Evolutionary conservation across 1,140 invertebrate species (phyloP).

Genomic region (Drosophila pachea): DNA sequence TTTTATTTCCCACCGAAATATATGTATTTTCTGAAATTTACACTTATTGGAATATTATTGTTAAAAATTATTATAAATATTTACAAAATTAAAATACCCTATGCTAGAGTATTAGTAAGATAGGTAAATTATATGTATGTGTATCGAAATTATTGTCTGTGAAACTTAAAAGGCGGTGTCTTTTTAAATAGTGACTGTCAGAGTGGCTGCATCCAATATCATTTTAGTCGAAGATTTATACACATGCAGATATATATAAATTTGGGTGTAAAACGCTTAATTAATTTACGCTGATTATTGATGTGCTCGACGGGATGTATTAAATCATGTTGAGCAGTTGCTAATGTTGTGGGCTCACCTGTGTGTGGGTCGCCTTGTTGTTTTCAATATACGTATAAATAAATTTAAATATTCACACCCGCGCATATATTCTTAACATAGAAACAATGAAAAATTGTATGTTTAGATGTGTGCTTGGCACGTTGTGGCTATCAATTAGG

Average conservation of each 20-base stretch:
- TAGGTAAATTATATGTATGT: conserved; percentile 3
- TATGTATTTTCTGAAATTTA: too few relatives aligned
- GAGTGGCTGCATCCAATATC: not conserved
- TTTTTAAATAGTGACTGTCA: conserved; percentile 18
- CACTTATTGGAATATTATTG: too few relatives aligned
- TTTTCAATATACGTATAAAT: conserved; percentile 17
- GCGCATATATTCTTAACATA: conserved; percentile 22
- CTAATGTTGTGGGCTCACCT: conserved; percentile 37
- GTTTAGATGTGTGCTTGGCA: conserved; percentile 37
- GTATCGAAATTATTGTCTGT: conserved; percentile 34
- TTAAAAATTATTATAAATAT: not conserved
- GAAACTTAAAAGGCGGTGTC: conserved; percentile 46
- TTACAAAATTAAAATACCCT: not conserved
- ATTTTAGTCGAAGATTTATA: not conserved
- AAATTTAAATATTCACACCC: not conserved
- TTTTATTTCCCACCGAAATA: too few relatives aligned
- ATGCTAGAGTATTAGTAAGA: conserved; percentile 8
- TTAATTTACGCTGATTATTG: conserved; percentile 61
- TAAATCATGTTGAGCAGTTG: conserved; percentile 46
- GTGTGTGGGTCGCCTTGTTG: conserved; percentile 19
- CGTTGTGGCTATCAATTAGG: conserved; percentile 59
- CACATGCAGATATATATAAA: conserved; percentile 1
- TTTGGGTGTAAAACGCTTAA: conserved; percentile 41
- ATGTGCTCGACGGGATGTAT: conserved; percentile 53
- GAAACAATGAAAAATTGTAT: conserved; percentile 29